A percentile compares a stretch with the other conserved stretches of the same genome.
Evolutionary conservation across 2,888 invertebrate species (phyloP).

Genomic region (Halictus quadricinctus): DNA sequence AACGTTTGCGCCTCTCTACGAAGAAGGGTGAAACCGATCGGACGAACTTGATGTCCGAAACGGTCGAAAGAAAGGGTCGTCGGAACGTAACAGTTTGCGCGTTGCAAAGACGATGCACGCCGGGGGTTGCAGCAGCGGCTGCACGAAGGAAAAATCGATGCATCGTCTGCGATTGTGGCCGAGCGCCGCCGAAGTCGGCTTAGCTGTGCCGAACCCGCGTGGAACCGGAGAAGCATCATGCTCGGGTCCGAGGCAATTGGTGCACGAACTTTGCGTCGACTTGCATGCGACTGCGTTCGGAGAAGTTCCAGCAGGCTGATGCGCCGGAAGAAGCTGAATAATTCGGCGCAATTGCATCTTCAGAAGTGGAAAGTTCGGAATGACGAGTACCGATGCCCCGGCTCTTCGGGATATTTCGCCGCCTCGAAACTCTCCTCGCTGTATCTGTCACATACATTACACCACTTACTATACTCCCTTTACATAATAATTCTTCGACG

Average conservation of each 20-base stretch:
- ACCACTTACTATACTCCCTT: background rate
- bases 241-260: conserved; percentile 50
- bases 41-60: background rate
- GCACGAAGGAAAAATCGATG: conserved; percentile 69
- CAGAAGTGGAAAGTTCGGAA: conserved; percentile 34
- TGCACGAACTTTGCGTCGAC: conserved; percentile 18
- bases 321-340: conserved; percentile 17
- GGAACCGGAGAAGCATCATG: conserved; percentile 35
- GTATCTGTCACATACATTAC: conserved; percentile 30
- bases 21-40: conserved; percentile 6
- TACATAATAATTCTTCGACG: background rate
- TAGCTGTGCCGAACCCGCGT: conserved; percentile 50
- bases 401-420: background rate
- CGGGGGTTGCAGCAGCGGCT: conserved; percentile 45
- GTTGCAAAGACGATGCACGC: conserved; percentile 55
- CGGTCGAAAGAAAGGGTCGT: conserved; percentile 40
- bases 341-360: conserved; percentile 14
- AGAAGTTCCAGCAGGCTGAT: background rate
- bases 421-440: conserved; percentile 33
- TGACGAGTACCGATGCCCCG: background rate
- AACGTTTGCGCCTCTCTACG: background rate
- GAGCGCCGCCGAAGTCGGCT: conserved; percentile 63
- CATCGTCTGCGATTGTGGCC: conserved; percentile 63
- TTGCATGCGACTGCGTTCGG: background rate
- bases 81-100: conserved; percentile 38